phyloP scores from a whole-genome alignment of 2,113 vertebrate genomes.

The Gila orcuttii region DNA sequence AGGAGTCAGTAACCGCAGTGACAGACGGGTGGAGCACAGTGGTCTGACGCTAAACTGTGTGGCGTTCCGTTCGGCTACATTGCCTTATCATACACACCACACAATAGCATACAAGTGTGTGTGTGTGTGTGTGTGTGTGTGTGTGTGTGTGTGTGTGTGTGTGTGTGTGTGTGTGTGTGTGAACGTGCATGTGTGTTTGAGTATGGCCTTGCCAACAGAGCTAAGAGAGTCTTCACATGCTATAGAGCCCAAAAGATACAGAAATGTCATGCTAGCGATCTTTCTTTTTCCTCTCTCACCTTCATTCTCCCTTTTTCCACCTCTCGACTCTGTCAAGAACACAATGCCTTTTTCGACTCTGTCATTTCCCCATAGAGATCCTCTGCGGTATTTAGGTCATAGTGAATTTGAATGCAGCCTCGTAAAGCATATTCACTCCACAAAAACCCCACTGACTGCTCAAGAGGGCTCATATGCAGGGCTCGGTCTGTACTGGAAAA shows the following conservation, averaged over 20 bases:
- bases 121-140: constrained; percentile 42
- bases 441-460: constrained; percentile 18
- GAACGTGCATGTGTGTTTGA: constrained; percentile 35
- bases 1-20: constrained; percentile 49
- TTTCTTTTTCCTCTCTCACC: constrained; percentile 18
- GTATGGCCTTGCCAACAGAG: background rate
- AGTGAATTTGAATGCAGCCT: constrained; percentile 33
- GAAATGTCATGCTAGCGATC: constrained; percentile 47
- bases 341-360: constrained; percentile 32
- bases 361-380: constrained; percentile 30
- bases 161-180: constrained; percentile 32
- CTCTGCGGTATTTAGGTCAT: constrained; percentile 36
- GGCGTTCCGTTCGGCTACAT: constrained; percentile 33
- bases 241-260: constrained; percentile 39
- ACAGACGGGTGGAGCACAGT: constrained; percentile 54
- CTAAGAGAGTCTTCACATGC: constrained; percentile 10
- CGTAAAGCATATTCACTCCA: constrained; percentile 14
- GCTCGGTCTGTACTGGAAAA: constrained; percentile 1
- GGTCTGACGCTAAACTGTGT: constrained; percentile 34
- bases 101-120: constrained; percentile 29
- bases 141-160: constrained; percentile 28
- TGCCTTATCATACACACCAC: constrained; percentile 36
- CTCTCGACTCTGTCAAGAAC: constrained; percentile 31
- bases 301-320: constrained; percentile 46
- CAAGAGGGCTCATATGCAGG: constrained; percentile 15